Evolutionary conservation across 23 tunicate genomes (phyloP), one percentile per base, ranked within the genome.

Genomic region (Halocynthia roretzi): DNA sequence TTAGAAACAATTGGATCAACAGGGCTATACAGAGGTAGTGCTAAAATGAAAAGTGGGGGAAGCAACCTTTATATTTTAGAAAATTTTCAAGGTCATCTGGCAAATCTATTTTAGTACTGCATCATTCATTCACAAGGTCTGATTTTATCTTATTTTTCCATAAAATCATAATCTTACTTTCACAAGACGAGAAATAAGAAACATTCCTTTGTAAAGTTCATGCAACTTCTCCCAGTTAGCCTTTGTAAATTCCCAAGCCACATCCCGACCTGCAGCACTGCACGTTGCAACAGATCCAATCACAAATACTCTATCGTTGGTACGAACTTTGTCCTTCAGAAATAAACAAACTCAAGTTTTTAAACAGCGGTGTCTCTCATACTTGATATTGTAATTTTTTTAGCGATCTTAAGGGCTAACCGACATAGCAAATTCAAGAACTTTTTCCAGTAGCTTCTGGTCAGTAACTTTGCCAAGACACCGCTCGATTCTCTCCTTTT

Each of bases 401-500:
- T 11, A 57, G 14, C 62, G 8, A 63, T 21, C 22, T 8, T 8
- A 69, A 49, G 50, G 19, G 72, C 94, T 71, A 51, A 87, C 94
- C 70, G 98, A 86, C 98, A 92, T 92, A 7, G 99, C 93, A 56
- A 85, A 96, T 12, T 96, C 87, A 8, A 96, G 77, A 54, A 87
- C 99, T 70, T 90, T 80, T 40, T 82, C 67, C 54, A 96, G 80
- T 51, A 88, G 72, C 14, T 78, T 88, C 8, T 75, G 75, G 14
- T 78, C 81, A 5, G 65, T 64, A 15, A 85, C 80, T 19, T 66
- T 53, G 6, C 99, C 99, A 10, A 96, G 74, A 61, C 91, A 71
- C 12, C 81, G 67, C 66, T 96, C 96, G 69, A 89, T 83, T 40
- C 99, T 70, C 72, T 80, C 82, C 20, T 81, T 77, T 52, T 96